Conservation (phyloP, 2,888 invertebrate species). For the Drosophila subsilvestris region DNA sequence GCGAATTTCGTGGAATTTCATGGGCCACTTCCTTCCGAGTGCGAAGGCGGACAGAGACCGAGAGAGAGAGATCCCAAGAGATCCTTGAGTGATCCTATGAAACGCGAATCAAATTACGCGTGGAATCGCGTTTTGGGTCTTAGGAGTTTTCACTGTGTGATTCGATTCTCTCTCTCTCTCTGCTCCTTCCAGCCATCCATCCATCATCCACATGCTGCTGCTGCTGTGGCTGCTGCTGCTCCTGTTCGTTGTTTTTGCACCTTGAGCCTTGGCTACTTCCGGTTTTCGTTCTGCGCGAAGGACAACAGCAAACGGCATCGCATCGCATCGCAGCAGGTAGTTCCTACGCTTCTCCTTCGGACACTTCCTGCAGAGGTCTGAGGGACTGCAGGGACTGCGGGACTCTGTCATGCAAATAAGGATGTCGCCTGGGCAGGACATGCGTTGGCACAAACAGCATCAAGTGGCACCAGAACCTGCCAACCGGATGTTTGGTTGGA, state of each 20-base stretch:
- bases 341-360: slow-evolving; percentile 46
- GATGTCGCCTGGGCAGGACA: slow-evolving; percentile 63
- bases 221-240: slow-evolving; percentile 6
- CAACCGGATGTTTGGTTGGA: slow-evolving; percentile 56
- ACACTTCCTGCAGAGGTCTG: slow-evolving; percentile 70
- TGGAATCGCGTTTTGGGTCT: slow-evolving; percentile 10
- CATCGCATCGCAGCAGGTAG: slow-evolving; percentile 57
- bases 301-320: slow-evolving; percentile 51
- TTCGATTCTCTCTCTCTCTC: not conserved
- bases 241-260: slow-evolving; percentile 65
- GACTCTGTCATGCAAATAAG: slow-evolving; percentile 65
- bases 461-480: slow-evolving; percentile 50
- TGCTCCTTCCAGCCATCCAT: slow-evolving; percentile 56
- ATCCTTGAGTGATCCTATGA: slow-evolving; percentile 53
- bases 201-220: slow-evolving; percentile 68
- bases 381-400: slow-evolving; percentile 44
- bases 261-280: slow-evolving; percentile 77
- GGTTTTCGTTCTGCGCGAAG: slow-evolving; percentile 68
- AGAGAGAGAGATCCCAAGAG: slow-evolving; percentile 14
- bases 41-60: slow-evolving; percentile 14
- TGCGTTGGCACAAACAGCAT: slow-evolving; percentile 36
- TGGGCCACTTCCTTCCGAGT: slow-evolving; percentile 59
- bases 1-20: slow-evolving; percentile 69
- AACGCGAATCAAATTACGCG: slow-evolving; percentile 73
- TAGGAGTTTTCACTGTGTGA: not conserved